Evolutionary conservation across 2,797 vertebrate species (phyloP), one percentile per base, ranked within the genome.

Genomic region (Lophius americanus): DNA sequence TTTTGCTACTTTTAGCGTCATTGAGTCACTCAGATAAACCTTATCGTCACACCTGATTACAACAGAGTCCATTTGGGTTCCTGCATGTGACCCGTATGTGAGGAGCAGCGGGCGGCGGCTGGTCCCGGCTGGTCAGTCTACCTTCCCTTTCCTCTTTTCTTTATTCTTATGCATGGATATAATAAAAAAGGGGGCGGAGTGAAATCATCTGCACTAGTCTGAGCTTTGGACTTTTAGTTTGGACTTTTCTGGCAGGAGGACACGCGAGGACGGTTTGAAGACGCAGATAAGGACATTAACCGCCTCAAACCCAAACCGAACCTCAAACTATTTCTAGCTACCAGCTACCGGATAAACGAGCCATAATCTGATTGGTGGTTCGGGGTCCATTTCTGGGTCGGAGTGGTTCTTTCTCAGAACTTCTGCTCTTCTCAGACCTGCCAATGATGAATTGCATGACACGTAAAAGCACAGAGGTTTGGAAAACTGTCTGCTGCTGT

Each of bases 391-490:
- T 82, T 87, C 78, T 77, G 81, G 74, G 75, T 78, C 71, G 68
- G 70, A 85, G 64, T 75, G 68, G 69, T 66, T 84, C 84, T 90
- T 87, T 88, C 85, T 84, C 67, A 79, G 86, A 83, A 84, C 75
- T 67, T 58, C 43, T 60, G 72, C 85, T 81, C 76, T 47, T 90
- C 88, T 87, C 89, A 80, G 80, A 87, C 73, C 79, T 73, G 78
- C 83, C 79, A 73, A 69, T 91, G 90, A 93, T 91, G 90, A 91
- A 91, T 90, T 85, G 88, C 86, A 89, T 81, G 90, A 92, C 92
- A 92, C 88, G 75, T 90, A 89, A 90, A 91, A 86, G 89, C 87
- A 92, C 85, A 86, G 83, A 91, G 89, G 85, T 88, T 90, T 91
- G 91, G 90, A 92, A 92, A 91, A 92, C 84, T 75, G 88, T 89